Evolutionary conservation across 2,888 invertebrate genomes (phyloP).

Genomic region (Campopleginae sp.): DNA sequence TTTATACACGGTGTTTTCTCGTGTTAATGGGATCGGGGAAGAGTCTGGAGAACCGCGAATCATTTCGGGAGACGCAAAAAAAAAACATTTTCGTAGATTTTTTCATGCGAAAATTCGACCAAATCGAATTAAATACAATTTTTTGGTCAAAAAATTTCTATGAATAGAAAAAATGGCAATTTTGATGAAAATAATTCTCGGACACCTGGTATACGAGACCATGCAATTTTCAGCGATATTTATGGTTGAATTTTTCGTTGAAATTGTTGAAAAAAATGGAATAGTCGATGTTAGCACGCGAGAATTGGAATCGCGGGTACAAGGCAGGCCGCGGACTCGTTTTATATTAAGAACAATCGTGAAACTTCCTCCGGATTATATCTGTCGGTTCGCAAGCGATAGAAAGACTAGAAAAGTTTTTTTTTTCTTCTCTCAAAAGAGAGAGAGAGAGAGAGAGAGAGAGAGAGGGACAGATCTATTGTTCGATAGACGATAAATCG

Average conservation of each 20-base stretch:
- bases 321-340: slow-evolving; percentile 54
- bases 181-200: too few relatives aligned
- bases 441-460: slow-evolving; percentile 16
- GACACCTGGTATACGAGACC: not conserved
- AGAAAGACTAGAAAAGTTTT: not conserved
- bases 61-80: not conserved
- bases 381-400: slow-evolving; percentile 27
- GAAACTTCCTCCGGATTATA: slow-evolving; percentile 51
- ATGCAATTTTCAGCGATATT: slow-evolving; percentile 8
- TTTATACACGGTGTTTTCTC: not conserved
- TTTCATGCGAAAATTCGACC: not conserved
- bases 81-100: not conserved
- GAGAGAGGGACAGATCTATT: slow-evolving; percentile 55
- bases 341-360: slow-evolving; percentile 66
- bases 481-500: slow-evolving; percentile 68
- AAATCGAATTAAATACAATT: too few relatives aligned
- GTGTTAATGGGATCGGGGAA: not conserved
- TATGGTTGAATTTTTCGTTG: not conserved
- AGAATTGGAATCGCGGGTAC: slow-evolving; percentile 51
- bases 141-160: too few relatives aligned
- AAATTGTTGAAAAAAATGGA: slow-evolving; percentile 8
- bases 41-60: not conserved
- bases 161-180: too few relatives aligned
- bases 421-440: not conserved
- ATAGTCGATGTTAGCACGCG: slow-evolving; percentile 33